Percentiles rank a stretch among this genome's conserved stretches.
phyloP scores from a whole-genome alignment of 2,113 vertebrate species.

The Oncorhynchus kisutch region DNA sequence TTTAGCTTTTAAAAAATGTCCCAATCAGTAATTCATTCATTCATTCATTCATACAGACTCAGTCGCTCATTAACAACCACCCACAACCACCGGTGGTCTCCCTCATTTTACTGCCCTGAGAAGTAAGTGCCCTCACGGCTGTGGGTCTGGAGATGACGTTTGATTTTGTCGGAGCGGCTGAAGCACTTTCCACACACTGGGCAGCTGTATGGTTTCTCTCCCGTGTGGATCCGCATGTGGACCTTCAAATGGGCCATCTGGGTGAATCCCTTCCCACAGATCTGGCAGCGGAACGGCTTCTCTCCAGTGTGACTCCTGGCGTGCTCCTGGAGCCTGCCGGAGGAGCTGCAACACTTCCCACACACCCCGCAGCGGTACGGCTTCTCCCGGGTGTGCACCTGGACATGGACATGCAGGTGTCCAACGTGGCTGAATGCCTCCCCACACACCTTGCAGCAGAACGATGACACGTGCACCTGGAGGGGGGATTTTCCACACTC shows the following conservation, averaged over 20 bases:
- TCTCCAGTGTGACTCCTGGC: conserved; percentile 72
- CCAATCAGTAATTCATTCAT: conserved; percentile 28
- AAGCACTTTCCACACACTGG: conserved; percentile 73
- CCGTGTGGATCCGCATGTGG: conserved; percentile 72
- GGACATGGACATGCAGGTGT: conserved; percentile 72
- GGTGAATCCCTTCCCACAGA: conserved; percentile 71
- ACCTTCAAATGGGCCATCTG: conserved; percentile 74
- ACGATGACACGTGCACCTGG: conserved; percentile 65
- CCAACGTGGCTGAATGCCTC: conserved; percentile 68
- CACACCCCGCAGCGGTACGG: conserved; percentile 72
- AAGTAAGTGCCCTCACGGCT: conserved; percentile 70
- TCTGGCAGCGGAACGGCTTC: conserved; percentile 72
- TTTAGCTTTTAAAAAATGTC: conserved; percentile 49
- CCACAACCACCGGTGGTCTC: background rate
- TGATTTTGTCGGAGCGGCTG: conserved; percentile 74
- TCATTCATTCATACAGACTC: conserved; percentile 2
- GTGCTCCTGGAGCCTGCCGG: conserved; percentile 69
- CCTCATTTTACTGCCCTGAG: conserved; percentile 62
- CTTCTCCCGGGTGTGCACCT: conserved; percentile 72
- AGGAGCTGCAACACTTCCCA: conserved; percentile 72
- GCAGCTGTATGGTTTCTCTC: conserved; percentile 73
- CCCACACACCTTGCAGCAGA: conserved; percentile 70
- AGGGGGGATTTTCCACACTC: conserved; percentile 67
- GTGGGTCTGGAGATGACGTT: conserved; percentile 72
- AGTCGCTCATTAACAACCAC: background rate